Conservation (phyloP, 2,113 vertebrate genomes). For the Tauraco erythrolophus region DNA sequence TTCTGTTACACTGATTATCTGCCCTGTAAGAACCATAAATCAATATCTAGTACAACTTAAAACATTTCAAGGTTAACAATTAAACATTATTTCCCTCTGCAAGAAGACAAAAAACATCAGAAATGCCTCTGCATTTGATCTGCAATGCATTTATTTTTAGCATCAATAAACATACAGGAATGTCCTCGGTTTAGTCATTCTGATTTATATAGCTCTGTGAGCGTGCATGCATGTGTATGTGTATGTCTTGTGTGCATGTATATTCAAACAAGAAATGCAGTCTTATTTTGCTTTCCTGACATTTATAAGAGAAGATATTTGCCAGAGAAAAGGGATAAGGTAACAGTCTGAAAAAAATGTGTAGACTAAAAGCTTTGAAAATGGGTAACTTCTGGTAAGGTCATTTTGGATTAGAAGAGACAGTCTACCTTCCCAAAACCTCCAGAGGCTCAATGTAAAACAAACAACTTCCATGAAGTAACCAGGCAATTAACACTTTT, state of each 20-base stretch:
- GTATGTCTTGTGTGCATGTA: fast-evolving
- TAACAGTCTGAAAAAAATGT: not conserved
- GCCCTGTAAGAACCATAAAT: not conserved
- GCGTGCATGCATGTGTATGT: fast-evolving
- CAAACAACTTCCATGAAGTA: not conserved
- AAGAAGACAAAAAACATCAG: not conserved
- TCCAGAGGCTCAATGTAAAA: not conserved
- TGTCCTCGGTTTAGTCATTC: not conserved
- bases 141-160: not conserved
- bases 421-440: not conserved
- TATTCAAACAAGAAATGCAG: not conserved
- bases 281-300: not conserved
- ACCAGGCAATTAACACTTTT: not conserved
- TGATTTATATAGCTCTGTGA: not conserved
- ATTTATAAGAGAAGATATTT: not conserved
- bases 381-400: not conserved
- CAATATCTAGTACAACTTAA: not conserved
- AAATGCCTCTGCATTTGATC: not conserved
- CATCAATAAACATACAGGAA: not conserved
- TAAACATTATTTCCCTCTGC: not conserved
- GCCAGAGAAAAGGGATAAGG: not conserved
- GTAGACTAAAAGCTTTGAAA: not conserved
- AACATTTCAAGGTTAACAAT: not conserved
- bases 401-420: not conserved
- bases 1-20: not conserved